phyloP scores from a whole-genome alignment of 1,140 invertebrate species.

The Procambarus virginalis region DNA sequence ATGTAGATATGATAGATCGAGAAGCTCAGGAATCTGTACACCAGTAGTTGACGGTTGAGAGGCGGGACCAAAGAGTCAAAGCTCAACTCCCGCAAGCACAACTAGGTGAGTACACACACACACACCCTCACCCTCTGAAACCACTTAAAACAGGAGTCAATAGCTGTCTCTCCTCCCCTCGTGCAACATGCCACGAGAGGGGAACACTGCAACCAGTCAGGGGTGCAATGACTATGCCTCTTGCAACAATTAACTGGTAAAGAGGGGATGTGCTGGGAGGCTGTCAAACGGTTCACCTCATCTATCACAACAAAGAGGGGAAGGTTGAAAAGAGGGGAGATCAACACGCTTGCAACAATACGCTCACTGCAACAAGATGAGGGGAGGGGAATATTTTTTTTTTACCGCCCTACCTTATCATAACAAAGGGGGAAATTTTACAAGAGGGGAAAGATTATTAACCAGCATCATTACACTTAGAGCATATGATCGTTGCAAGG shows the following conservation, averaged over 20 bases:
- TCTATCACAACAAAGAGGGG: conserved; percentile 29
- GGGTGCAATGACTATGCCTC: conserved; percentile 13
- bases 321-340: background rate
- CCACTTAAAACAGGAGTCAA: background rate
- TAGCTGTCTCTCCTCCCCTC: conserved; percentile 1
- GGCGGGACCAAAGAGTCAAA: too few relatives aligned
- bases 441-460: conserved; percentile 21
- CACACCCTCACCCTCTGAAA: background rate
- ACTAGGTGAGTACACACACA: too few relatives aligned
- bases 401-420: background rate
- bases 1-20: too few relatives aligned
- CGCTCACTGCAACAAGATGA: conserved; percentile 38
- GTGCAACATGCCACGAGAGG: conserved; percentile 19
- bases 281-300: background rate
- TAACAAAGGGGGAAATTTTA: background rate
- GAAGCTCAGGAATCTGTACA: too few relatives aligned
- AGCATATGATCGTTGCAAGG: conserved; percentile 58
- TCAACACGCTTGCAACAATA: conserved; percentile 57
- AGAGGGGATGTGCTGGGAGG: background rate
- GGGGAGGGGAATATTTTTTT: conserved; percentile 10
- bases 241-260: conserved; percentile 42
- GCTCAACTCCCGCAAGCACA: too few relatives aligned
- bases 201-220: conserved; percentile 32
- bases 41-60: too few relatives aligned
- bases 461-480: conserved; percentile 36